These are phyloP conservation scores for Dendrolimus kikuchii DNA, from an alignment of 1,140 invertebrate species.

Conservation along the genomic window DNA sequence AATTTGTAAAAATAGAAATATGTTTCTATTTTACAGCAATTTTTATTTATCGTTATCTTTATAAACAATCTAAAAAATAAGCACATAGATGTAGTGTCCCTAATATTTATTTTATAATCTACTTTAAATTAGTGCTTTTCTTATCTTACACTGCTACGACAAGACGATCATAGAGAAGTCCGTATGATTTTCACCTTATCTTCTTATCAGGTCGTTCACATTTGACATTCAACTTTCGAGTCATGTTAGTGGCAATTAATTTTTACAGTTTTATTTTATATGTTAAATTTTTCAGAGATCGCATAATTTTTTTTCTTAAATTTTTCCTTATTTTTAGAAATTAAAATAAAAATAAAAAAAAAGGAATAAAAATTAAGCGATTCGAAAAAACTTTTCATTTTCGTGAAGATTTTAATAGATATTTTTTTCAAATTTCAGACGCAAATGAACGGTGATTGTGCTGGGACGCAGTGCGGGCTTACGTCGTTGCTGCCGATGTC, in stretches of 20 bases:
- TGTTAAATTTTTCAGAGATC: too few relatives aligned
- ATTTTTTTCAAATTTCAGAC: slow-evolving; percentile 49
- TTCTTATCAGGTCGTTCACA: slow-evolving; percentile 62
- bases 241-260: slow-evolving; percentile 25
- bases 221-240: slow-evolving; percentile 56
- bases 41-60: too few relatives aligned
- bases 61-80: too few relatives aligned
- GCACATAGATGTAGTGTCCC: too few relatives aligned
- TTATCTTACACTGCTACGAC: too few relatives aligned
- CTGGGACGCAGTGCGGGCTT: slow-evolving; percentile 64
- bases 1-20: too few relatives aligned
- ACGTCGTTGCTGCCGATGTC: slow-evolving; percentile 75
- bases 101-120: too few relatives aligned
- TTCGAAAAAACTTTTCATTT: slow-evolving; percentile 1
- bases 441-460: slow-evolving; percentile 68
- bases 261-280: too few relatives aligned
- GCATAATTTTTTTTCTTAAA: background rate
- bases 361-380: background rate
- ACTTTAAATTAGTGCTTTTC: too few relatives aligned
- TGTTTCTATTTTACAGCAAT: too few relatives aligned
- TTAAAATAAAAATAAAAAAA: background rate
- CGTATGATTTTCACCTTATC: slow-evolving; percentile 20
- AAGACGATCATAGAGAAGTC: slow-evolving; percentile 25
- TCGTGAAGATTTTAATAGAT: slow-evolving; percentile 1
- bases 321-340: background rate